Evolutionary conservation across 2,888 invertebrate genomes (phyloP), one percentile per base, ranked within the genome.

Genomic region (Dexiosoma caninum): DNA sequence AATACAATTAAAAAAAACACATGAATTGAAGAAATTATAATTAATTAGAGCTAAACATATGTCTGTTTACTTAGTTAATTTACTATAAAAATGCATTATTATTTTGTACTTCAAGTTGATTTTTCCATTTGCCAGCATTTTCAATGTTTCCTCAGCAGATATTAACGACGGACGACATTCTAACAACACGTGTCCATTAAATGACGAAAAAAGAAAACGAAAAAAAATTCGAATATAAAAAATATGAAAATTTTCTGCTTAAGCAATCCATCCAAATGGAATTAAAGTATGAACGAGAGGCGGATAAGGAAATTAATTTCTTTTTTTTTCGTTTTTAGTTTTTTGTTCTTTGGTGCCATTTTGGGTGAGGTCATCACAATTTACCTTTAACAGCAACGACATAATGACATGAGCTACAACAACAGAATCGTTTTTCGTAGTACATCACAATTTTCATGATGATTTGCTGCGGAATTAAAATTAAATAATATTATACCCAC

Each of bases 331-430:
- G 44, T 10, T 37, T 59, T 66, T 70, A 66, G 37, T n/a, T n/a
- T n/a, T n/a, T n/a, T n/a, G n/a, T n/a, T n/a, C n/a, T n/a, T n/a
- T n/a, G n/a, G n/a, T n/a, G 51, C 69, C 67, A 72, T 84, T 78
- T 84, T 84, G 85, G 84, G 84, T 87, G 87, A 88, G 87, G 88
- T 87, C 87, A 88, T 88, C 85, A 72, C 76, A 49, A 69, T 69
- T n/a, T 67, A 79, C 57, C 78, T 70, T 40, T 55, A 40, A 40
- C 66, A 76, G 12, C 44, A 23, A 14, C 40, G 49, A n/a, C 46
- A 60, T 35, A 16, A 14, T 30, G 49, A n/a, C 46, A 60, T 35
- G 8, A 57, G 21, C 9, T 12, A 55, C 35, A 35, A 46, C 35
- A 66, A n/a, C n/a, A n/a, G n/a, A n/a, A n/a, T n/a, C n/a, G n/a